Base-by-base conservation (phyloP, 2,888 invertebrate genomes). In the Busseola fusca region DNA sequence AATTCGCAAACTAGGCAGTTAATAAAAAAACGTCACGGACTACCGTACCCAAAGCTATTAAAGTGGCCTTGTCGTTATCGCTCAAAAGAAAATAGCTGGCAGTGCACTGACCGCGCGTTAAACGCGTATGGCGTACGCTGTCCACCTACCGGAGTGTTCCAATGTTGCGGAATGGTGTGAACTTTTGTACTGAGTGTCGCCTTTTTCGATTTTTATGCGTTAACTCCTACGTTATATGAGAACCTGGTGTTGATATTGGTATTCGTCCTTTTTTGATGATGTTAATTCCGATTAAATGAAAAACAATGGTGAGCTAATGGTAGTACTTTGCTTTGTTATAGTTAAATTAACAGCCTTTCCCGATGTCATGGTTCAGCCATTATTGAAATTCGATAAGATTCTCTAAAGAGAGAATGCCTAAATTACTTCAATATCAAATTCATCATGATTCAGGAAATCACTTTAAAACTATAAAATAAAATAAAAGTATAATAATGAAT, bases 41-140 rank as follows among this genome's bases (percentile, higher is more conserved):
- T 88, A 92, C 91, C 93, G 91, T 93, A 91, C 92, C 93, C 88
- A 92, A 94, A 92, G 91, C 92, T 89, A 93, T 94, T 93, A 93
- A 88, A 88, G 88, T 88, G 93, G 93, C 93, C 94, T 94, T 93
- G 93, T 84, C 88, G 92, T 93, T 94, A 94, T 94, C 94, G 93
- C 90, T 87, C 85, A 89, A 88, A 91, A 91, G 91, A 91, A 93
- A 92, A 92, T 91, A 91, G 90, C 87, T 86, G 77, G 74, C 85
- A 84, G 91, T 88, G 90, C 92, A 92, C 74, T 91, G 92, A 91
- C 91, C 92, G 89, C 84, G 78, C 74, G 72, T 79, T 71, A 64
- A 71, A 74, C 72, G 73, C 76, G 75, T 71, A 76, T 69, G 63
- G 76, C 56, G 79, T 74, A 75, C 66, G 85, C 76, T 85, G 87